These are phyloP conservation scores for Polypterus bichir DNA, from an alignment of 2,113 vertebrate genomes.

Conservation along the genomic window DNA sequence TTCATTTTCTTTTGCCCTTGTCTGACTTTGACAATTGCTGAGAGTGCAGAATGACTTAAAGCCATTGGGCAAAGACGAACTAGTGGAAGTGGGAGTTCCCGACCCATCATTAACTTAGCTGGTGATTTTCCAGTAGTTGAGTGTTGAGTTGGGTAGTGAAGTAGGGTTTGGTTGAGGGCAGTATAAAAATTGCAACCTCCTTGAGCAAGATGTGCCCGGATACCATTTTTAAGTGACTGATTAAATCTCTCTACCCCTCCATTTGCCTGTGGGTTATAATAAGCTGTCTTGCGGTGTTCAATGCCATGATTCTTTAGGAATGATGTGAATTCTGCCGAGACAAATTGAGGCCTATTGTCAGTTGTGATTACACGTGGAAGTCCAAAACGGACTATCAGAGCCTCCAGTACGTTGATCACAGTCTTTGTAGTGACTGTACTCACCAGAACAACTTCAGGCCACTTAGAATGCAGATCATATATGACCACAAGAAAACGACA, in stretches of 20 bases:
- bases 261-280: not conserved
- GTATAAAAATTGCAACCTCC: not conserved
- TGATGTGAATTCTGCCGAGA: not conserved
- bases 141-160: not conserved
- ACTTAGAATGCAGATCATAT: constrained; percentile 2
- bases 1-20: not conserved
- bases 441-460: not conserved
- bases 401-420: constrained; percentile 1
- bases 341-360: not conserved
- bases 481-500: not conserved
- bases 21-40: not conserved
- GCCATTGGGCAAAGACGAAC: not conserved
- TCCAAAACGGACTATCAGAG: not conserved
- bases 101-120: not conserved
- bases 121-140: not conserved
- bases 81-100: not conserved
- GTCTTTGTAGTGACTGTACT: not conserved
- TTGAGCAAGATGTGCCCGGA: not conserved
- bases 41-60: not conserved
- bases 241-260: constrained; percentile 1
- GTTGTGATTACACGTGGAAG: not conserved
- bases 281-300: not conserved
- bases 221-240: not conserved
- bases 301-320: not conserved
- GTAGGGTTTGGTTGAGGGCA: not conserved